A percentile compares a stretch with the other conserved stretches of the same genome.
Evolutionary conservation across 2,888 invertebrate species (phyloP).

Genomic region (Drosophila tripunctata): DNA sequence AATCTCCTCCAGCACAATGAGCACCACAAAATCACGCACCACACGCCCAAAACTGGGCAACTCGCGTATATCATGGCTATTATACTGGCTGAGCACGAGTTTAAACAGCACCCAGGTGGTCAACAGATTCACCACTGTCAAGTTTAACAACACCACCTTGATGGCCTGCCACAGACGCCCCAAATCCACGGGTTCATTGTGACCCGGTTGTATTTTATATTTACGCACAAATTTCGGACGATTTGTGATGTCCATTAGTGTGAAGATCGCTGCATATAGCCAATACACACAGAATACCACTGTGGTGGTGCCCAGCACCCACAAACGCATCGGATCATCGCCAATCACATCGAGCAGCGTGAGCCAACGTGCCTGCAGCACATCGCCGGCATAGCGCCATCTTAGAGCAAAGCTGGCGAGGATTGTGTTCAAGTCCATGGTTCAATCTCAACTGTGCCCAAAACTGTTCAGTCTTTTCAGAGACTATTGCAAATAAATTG

Average conservation of each 20-base stretch:
- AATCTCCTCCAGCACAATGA: constrained; percentile 90
- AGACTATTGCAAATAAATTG: background rate
- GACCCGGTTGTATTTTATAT: constrained; percentile 92
- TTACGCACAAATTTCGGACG: constrained; percentile 88
- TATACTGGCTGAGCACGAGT: constrained; percentile 53
- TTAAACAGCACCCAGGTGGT: constrained; percentile 82
- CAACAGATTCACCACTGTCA: constrained; percentile 88
- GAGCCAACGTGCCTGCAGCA: constrained; percentile 91
- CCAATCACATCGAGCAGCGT: constrained; percentile 87
- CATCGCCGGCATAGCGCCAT: constrained; percentile 88
- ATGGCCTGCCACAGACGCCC: constrained; percentile 87
- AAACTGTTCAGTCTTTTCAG: no score
- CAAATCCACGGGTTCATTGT: constrained; percentile 89
- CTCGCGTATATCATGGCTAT: constrained; percentile 85
- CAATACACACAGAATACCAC: constrained; percentile 89
- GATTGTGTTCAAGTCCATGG: constrained; percentile 31
- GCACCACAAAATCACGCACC: constrained; percentile 88
- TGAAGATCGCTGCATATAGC: constrained; percentile 89
- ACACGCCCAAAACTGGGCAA: constrained; percentile 90
- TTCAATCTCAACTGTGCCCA: constrained; percentile 19
- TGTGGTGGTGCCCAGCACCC: constrained; percentile 86
- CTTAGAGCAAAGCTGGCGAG: constrained; percentile 81
- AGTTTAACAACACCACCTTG: constrained; percentile 88
- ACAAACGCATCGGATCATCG: constrained; percentile 87
- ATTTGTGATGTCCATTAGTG: constrained; percentile 89